Percentiles rank a stretch among this genome's conserved stretches.
phyloP scores from a whole-genome alignment of 2,888 invertebrate genomes.

The Acronicta leporina region DNA sequence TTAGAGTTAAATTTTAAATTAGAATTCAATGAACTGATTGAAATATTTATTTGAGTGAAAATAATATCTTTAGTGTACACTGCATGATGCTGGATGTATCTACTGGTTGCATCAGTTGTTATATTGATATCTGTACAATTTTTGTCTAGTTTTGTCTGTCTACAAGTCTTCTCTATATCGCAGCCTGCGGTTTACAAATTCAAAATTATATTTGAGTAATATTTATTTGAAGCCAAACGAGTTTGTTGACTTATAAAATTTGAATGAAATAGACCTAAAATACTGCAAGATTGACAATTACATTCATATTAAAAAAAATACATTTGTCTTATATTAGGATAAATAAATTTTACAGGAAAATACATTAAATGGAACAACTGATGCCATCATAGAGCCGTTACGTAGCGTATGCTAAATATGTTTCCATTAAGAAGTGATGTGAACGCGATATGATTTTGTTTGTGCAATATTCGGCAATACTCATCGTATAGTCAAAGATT shows the following conservation, averaged over 20 bases:
- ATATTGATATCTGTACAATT: background rate
- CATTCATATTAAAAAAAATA: no score
- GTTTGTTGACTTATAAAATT: background rate
- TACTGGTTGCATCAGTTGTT: slow-evolving; percentile 13
- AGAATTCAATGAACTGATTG: slow-evolving; percentile 53
- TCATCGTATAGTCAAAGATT: slow-evolving; percentile 80
- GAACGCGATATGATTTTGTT: slow-evolving; percentile 57
- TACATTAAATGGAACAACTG: background rate
- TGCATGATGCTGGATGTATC: slow-evolving; percentile 20
- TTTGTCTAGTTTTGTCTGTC: no score
- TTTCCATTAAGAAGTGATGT: slow-evolving; percentile 48
- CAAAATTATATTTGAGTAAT: no score
- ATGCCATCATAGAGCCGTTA: slow-evolving; percentile 13
- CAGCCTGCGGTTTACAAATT: no score
- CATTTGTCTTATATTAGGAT: background rate
- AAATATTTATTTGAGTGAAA: slow-evolving; percentile 56
- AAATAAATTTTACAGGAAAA: background rate
- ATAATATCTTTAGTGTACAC: slow-evolving; percentile 32
- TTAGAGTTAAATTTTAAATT: slow-evolving; percentile 47
- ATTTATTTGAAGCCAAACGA: background rate
- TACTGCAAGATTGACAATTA: no score
- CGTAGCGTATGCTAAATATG: slow-evolving; percentile 39
- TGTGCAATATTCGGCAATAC: slow-evolving; percentile 88
- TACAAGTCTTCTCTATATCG: no score
- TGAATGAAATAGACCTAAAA: no score